These are phyloP conservation scores for Mesitornis unicolor DNA, from an alignment of 2,113 vertebrate genomes.

Conservation along the genomic window DNA sequence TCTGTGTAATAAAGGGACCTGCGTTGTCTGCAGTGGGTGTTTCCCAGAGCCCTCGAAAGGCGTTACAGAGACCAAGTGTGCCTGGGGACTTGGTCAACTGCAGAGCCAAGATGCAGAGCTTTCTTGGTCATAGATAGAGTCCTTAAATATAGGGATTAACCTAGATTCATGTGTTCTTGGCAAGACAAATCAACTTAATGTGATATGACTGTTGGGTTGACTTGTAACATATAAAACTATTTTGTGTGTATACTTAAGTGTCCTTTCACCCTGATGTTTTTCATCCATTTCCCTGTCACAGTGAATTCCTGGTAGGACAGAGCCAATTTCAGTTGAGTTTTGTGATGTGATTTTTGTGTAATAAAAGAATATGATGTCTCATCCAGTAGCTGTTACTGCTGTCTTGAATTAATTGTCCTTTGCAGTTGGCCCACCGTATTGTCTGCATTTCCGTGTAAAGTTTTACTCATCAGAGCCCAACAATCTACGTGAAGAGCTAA, in stretches of 20 bases:
- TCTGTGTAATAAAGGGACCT: background rate
- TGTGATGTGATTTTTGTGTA: background rate
- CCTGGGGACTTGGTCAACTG: background rate
- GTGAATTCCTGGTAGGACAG: background rate
- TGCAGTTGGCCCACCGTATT: constrained; percentile 93
- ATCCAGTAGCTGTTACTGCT: background rate
- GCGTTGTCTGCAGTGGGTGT: background rate
- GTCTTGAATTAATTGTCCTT: constrained; percentile 1
- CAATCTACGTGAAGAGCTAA: constrained; percentile 96
- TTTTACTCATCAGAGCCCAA: constrained; percentile 99
- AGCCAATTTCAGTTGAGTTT: background rate
- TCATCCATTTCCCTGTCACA: background rate
- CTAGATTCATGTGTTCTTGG: background rate
- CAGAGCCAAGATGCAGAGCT: background rate
- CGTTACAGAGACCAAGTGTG: background rate
- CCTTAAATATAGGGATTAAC: constrained; percentile 26
- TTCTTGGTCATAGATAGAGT: background rate
- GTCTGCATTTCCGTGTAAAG: constrained; percentile 96
- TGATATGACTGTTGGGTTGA: background rate
- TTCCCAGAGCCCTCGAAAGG: background rate
- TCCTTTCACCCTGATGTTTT: background rate
- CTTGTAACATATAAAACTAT: background rate
- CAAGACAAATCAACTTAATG: background rate
- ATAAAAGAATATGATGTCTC: background rate
- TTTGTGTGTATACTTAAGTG: background rate